Conservation (phyloP, 2,797 vertebrate species). For the Pangasius larnaudii region DNA sequence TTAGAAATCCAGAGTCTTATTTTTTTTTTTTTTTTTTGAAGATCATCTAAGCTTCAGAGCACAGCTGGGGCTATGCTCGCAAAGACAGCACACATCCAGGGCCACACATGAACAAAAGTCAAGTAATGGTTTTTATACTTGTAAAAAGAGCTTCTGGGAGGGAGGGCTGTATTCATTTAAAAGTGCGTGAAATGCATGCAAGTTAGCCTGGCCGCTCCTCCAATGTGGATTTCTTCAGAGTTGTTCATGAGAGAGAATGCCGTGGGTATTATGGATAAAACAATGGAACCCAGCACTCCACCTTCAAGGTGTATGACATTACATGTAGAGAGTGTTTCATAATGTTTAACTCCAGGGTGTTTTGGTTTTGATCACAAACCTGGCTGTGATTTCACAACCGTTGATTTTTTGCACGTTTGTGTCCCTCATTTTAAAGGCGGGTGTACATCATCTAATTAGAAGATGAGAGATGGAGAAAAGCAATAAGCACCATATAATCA, state of each 20-base stretch:
- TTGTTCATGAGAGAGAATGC: neutral
- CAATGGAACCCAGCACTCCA: neutral
- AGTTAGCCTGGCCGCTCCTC: neutral
- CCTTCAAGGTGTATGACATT: neutral
- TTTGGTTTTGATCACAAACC: slow-evolving; percentile 11
- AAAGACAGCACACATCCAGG: neutral
- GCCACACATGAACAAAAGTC: neutral
- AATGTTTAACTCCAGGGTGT: neutral
- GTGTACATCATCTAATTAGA: neutral
- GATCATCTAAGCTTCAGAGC: neutral
- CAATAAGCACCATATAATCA: neutral
- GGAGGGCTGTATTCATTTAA: neutral
- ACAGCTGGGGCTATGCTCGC: neutral
- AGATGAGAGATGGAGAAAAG: neutral
- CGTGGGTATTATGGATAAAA: neutral
- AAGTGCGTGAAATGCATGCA: neutral
- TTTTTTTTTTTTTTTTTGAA: neutral
- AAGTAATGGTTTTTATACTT: neutral
- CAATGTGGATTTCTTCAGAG: neutral
- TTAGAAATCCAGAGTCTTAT: neutral
- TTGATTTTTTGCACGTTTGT: neutral
- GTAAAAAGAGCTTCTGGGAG: neutral
- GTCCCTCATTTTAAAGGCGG: neutral
- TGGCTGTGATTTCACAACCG: neutral
- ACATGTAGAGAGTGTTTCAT: neutral